phyloP scores from a whole-genome alignment of 2,797 vertebrate species.

The Takifugu ocellatus region DNA sequence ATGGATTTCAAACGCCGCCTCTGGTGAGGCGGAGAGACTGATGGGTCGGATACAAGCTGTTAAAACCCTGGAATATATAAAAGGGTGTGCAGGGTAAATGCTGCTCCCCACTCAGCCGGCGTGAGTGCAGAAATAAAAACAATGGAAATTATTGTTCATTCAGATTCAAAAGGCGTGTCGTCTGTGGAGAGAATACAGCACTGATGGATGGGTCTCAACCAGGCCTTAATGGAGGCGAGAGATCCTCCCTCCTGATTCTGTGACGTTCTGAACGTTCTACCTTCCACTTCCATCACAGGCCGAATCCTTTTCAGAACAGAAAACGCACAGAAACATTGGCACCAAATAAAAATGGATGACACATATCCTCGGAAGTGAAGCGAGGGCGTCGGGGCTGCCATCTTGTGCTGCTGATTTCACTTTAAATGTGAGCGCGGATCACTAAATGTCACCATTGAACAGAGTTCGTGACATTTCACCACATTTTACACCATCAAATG shows the following conservation, averaged over 20 bases:
- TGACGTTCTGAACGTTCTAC: background rate
- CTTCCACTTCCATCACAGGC: no score
- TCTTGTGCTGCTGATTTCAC: no score
- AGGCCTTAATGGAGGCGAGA: conserved; percentile 24
- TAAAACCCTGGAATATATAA: conserved; percentile 78
- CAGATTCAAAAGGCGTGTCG: conserved; percentile 24
- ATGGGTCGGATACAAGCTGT: conserved; percentile 77
- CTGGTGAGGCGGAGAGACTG: conserved; percentile 63
- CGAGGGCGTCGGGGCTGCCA: no score
- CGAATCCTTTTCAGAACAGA: no score
- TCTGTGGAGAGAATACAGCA: background rate
- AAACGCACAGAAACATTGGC: no score
- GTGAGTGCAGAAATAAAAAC: conserved; percentile 57
- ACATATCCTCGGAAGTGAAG: no score
- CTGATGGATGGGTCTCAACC: conserved; percentile 28
- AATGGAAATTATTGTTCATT: conserved; percentile 48
- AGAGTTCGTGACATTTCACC: background rate
- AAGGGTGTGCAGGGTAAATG: conserved; percentile 80
- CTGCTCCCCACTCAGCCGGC: conserved; percentile 81
- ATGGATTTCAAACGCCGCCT: conserved; percentile 32
- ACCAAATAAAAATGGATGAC: no score
- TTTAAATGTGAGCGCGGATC: no score
- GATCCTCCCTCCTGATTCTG: background rate
- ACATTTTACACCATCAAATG: background rate
- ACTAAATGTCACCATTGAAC: background rate